Percentiles rank a stretch among this genome's conserved stretches.
These are phyloP conservation scores for Manis pentadactyla DNA, from an alignment of 2,797 vertebrate genomes.

Conservation along the genomic window DNA sequence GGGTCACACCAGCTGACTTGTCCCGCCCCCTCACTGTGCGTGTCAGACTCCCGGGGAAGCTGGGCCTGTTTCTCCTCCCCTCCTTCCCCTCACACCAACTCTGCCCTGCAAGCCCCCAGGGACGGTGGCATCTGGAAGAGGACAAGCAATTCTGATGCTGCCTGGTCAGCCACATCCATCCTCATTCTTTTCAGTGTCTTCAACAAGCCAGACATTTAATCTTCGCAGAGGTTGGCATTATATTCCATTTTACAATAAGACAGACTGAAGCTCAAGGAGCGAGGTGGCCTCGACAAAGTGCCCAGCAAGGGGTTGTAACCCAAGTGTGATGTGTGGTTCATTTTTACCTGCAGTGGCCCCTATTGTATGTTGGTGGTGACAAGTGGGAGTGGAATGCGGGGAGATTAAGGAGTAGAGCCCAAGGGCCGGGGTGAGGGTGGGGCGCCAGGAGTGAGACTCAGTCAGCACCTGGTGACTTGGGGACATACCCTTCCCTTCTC, in stretches of 20 bases:
- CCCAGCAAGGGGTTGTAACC: no score
- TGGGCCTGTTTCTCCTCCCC: background rate
- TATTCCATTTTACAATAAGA: background rate
- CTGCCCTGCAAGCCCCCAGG: background rate
- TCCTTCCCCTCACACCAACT: background rate
- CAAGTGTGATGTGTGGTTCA: background rate
- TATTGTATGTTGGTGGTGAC: background rate
- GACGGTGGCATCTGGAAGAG: background rate
- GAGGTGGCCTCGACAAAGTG: background rate
- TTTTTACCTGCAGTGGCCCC: background rate
- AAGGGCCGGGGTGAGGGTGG: fast-evolving
- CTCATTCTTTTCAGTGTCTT: background rate
- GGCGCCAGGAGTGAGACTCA: no score
- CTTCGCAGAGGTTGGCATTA: background rate
- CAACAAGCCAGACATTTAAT: no score
- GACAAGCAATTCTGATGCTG: background rate
- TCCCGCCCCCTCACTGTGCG: background rate
- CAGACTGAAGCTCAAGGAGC: background rate
- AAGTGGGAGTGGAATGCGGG: background rate
- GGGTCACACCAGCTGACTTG: background rate
- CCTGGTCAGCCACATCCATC: background rate
- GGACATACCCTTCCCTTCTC: background rate
- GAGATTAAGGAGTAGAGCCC: background rate
- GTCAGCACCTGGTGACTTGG: background rate
- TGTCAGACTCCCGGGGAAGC: background rate